phyloP scores from a whole-genome alignment of 2,797 vertebrate species.

The Thripadectes ignobilis region DNA sequence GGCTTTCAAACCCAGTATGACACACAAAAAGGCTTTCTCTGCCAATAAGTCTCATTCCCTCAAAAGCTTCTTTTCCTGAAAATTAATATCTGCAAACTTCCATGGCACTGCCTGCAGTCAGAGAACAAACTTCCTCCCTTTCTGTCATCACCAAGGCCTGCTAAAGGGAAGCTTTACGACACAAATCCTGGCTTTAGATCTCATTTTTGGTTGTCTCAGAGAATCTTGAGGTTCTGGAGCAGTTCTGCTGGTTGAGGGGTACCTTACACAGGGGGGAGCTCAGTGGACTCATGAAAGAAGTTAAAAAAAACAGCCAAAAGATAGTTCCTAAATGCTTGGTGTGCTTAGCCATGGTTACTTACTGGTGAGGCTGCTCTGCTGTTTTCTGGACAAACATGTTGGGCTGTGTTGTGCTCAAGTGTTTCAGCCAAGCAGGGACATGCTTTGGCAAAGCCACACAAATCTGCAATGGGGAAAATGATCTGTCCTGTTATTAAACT shows the following conservation, averaged over 20 bases:
- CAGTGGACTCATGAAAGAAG: not conserved
- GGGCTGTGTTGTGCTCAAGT: conserved; percentile 8
- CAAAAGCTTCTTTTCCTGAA: not conserved
- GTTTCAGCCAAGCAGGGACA: conserved; percentile 3
- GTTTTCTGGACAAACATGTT: not conserved
- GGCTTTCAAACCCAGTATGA: not conserved
- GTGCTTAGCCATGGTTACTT: not conserved
- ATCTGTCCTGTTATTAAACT: not conserved
- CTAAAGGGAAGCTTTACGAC: not conserved
- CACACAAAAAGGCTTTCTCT: not conserved
- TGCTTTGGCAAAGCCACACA: not conserved
- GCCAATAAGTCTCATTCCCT: not conserved
- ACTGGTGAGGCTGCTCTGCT: not conserved
- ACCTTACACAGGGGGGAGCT: not conserved
- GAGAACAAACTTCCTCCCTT: not conserved
- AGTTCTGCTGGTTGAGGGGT: not conserved
- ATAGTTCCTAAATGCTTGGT: not conserved
- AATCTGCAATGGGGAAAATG: not conserved
- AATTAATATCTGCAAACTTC: not conserved
- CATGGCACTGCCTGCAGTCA: not conserved
- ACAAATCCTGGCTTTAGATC: not conserved
- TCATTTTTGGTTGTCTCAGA: not conserved
- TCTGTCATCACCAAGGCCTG: not conserved
- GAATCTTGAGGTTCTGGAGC: not conserved
- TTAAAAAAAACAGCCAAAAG: not conserved